Base-by-base conservation (phyloP, 2,797 vertebrate genomes). In the Champsocephalus esox region DNA sequence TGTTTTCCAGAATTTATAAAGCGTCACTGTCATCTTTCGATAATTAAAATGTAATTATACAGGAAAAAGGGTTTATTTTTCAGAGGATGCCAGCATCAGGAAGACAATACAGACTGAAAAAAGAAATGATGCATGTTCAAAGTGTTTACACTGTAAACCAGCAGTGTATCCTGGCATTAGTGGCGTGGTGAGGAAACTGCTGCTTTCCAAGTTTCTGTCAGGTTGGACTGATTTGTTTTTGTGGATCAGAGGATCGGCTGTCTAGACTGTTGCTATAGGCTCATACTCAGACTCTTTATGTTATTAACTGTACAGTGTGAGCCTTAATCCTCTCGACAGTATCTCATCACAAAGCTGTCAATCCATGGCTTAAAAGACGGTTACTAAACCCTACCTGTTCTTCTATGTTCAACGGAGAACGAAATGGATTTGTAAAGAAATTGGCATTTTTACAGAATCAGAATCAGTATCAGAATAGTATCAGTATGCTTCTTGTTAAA, bases 221-320 rank as follows among this genome's bases (percentile, higher is more conserved):
- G 57, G 54, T 64, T 68, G 49, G 43, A 62, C 54, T 11, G 14
- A 80, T 68, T 85, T 91, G 87, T 90, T 92, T 85, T 86, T 75
- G 71, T 79, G 77, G 81, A 82, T 89, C 81, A 88, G 86, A 64
- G n/a, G 56, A 66, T 88, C 80, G 72, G 16, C 74, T 91, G 92
- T 94, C 92, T 92, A 92, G 92, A 92, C 92, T 66, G 78, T 50
- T 65, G 46, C 64, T 45, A 28, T 28, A 76, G 70, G 62, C 75
- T 88, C 75, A 75, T 70, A 66, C 57, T 77, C 80, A 90, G 88
- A 88, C 91, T 62, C 82, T 81, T 84, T 63, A 75, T 85, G 91
- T 90, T 83, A 91, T 91, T 92, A 93, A 86, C 87, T 73, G 86
- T 87, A 83, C 79, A 84, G 81, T 72, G 17, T 81, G 79, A 86